Evolutionary conservation across 2,888 invertebrate genomes (phyloP).

Genomic region (Pollenia labialis): DNA sequence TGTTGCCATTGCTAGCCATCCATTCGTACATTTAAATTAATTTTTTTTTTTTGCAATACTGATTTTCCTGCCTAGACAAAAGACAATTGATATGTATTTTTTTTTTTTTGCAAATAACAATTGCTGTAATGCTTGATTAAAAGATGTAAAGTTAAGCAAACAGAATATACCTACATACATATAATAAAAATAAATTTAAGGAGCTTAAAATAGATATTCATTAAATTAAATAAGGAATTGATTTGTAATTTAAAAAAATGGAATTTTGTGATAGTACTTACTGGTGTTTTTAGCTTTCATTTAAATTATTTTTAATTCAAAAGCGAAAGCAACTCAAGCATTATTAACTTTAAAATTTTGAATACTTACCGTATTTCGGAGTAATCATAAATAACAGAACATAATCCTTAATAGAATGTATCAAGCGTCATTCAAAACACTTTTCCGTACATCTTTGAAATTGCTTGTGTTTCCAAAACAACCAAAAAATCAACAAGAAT

Average conservation of each 20-base stretch:
- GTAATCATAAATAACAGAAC: too few relatives aligned
- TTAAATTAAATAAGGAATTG: constrained; percentile 1
- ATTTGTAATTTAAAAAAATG: background rate
- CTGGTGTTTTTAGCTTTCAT: too few relatives aligned
- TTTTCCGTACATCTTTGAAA: too few relatives aligned
- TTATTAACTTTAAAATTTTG: too few relatives aligned
- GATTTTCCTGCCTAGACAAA: constrained; percentile 66
- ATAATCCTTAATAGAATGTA: too few relatives aligned
- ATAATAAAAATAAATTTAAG: constrained; percentile 31
- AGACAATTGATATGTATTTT: constrained; percentile 64
- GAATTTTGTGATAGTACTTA: too few relatives aligned
- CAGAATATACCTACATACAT: background rate
- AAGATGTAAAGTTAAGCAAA: constrained; percentile 64
- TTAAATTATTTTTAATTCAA: too few relatives aligned
- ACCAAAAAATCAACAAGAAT: too few relatives aligned
- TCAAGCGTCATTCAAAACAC: too few relatives aligned
- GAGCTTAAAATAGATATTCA: constrained; percentile 6
- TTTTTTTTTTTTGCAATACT: constrained; percentile 15
- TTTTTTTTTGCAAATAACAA: constrained; percentile 20
- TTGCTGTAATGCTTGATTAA: constrained; percentile 64
- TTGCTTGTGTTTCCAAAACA: too few relatives aligned
- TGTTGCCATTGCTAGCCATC: constrained; percentile 59
- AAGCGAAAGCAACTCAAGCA: too few relatives aligned
- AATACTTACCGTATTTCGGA: too few relatives aligned
- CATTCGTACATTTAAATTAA: constrained; percentile 52